Conservation (phyloP, 2,888 invertebrate species). For the Allygus modestus region DNA sequence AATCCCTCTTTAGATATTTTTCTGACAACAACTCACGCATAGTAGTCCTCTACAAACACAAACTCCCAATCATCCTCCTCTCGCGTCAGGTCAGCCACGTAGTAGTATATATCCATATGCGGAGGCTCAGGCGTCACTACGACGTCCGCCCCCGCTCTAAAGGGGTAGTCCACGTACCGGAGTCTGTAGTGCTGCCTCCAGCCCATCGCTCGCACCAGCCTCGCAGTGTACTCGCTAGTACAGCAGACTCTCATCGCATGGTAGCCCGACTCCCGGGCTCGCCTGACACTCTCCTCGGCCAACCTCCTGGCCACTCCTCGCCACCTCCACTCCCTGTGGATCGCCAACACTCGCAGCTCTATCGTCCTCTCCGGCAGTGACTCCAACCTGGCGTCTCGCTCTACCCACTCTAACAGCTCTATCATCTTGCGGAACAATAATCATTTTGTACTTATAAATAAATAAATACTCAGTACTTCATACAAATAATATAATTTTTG, state of each 20-base stretch:
- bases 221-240: conserved; percentile 58
- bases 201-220: conserved; percentile 30
- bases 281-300: conserved; percentile 49
- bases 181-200: conserved; percentile 50
- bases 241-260: conserved; percentile 46
- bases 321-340: conserved; percentile 36
- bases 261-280: conserved; percentile 33
- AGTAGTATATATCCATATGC: conserved; percentile 32
- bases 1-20: no score
- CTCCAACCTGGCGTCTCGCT: conserved; percentile 11
- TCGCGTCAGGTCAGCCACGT: background rate
- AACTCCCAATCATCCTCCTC: background rate
- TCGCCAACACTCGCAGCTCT: conserved; percentile 54
- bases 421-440: background rate
- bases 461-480: no score
- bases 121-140: background rate
- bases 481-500: no score
- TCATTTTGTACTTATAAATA: no score
- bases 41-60: conserved; percentile 10
- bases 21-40: conserved; percentile 20
- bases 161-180: conserved; percentile 51
- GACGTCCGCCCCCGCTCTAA: background rate
- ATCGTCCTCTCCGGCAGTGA: conserved; percentile 49
- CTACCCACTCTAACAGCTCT: conserved; percentile 23
- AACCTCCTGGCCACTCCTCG: conserved; percentile 34